Evolutionary conservation across 2,113 vertebrate genomes (phyloP).

Genomic region (Chaetorhynchus papuensis): DNA sequence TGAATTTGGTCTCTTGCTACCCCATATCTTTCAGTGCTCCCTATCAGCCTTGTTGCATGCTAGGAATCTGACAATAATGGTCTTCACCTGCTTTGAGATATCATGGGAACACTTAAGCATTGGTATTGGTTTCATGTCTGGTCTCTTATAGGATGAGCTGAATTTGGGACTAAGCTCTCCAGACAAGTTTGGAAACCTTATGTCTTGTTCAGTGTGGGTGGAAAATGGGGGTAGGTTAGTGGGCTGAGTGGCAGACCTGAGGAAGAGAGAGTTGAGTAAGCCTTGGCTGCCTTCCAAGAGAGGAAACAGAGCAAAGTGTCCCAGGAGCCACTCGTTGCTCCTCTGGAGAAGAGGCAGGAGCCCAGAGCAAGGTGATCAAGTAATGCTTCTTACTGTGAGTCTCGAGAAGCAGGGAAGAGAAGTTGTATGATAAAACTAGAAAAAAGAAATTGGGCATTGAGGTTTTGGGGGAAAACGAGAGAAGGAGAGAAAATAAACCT

Average conservation of each 20-base stretch:
- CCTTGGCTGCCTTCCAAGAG: slow-evolving; percentile 1
- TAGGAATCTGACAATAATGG: slow-evolving; percentile 47
- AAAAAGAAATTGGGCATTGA: neutral
- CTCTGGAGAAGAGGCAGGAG: neutral
- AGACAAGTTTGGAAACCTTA: slow-evolving; percentile 36
- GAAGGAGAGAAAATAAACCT: neutral
- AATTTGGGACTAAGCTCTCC: slow-evolving; percentile 26
- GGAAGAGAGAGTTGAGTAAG: slow-evolving; percentile 22
- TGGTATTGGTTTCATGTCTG: slow-evolving; percentile 9
- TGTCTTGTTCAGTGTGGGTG: neutral
- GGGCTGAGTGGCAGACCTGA: slow-evolving; percentile 28
- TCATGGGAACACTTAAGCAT: neutral
- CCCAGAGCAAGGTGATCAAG: neutral
- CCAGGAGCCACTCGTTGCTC: neutral
- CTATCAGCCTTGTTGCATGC: neutral
- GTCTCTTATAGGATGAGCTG: neutral
- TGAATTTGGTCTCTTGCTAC: neutral
- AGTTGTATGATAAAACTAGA: neutral
- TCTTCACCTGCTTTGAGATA: slow-evolving; percentile 44
- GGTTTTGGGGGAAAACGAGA: neutral
- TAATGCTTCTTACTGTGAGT: neutral
- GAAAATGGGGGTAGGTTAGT: slow-evolving; percentile 17
- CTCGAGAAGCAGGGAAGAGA: neutral
- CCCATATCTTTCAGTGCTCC: neutral
- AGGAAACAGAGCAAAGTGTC: neutral